Conservation (phyloP, 1,140 invertebrate genomes). For the Papilio machaon region DNA sequence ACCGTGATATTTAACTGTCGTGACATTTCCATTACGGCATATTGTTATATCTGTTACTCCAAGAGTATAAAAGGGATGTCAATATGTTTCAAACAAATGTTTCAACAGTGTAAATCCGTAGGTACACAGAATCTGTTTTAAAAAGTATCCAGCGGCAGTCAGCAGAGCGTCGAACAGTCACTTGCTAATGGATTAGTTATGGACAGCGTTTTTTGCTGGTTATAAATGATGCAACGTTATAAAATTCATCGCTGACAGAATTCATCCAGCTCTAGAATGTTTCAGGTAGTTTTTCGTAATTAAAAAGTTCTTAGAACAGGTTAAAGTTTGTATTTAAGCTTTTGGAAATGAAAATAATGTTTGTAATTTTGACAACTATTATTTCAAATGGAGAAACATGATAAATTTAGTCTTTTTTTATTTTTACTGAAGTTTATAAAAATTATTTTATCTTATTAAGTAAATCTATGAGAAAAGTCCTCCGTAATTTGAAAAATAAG, state of each 20-base stretch:
- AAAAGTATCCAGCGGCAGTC: slow-evolving; percentile 10
- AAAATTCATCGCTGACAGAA: slow-evolving; percentile 15
- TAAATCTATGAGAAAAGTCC: no score
- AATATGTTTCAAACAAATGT: neutral
- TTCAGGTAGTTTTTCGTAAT: neutral
- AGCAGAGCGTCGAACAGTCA: neutral
- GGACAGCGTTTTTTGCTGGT: slow-evolving; percentile 6
- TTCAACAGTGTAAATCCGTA: neutral
- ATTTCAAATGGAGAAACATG: no score
- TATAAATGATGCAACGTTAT: slow-evolving; percentile 1
- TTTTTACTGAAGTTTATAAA: no score
- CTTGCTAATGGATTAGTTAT: slow-evolving; percentile 19
- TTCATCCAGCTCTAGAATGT: neutral
- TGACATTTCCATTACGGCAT: neutral
- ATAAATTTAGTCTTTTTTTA: no score
- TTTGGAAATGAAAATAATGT: neutral
- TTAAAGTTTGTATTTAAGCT: neutral
- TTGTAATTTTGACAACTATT: neutral
- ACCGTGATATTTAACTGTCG: neutral
- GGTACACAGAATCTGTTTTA: neutral
- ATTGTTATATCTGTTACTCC: neutral
- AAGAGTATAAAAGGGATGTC: neutral
- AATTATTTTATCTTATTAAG: no score
- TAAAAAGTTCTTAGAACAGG: neutral
- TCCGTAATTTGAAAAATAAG: no score